phyloP scores from a whole-genome alignment of 2,113 vertebrate genomes.

The Sebastes fasciatus region DNA sequence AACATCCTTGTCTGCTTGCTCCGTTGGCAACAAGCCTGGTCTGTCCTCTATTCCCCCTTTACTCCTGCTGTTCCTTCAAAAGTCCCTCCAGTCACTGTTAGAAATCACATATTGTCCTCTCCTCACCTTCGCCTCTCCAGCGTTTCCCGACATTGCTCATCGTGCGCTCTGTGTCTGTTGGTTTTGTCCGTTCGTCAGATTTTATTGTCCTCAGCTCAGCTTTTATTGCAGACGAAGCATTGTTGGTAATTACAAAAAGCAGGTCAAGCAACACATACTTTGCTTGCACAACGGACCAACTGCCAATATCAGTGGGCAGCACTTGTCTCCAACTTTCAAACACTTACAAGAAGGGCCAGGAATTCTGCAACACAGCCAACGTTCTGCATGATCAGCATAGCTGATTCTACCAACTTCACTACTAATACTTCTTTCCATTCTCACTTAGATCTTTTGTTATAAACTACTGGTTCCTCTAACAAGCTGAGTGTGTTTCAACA shows the following conservation, averaged over 20 bases:
- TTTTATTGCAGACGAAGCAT: slow-evolving; percentile 38
- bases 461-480: too few species aligned
- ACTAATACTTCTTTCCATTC: not conserved
- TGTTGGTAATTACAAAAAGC: slow-evolving; percentile 45
- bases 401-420: not conserved
- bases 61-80: not conserved
- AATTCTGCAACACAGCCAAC: slow-evolving; percentile 40
- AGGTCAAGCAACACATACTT: slow-evolving; percentile 52
- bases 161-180: not conserved
- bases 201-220: slow-evolving; percentile 3
- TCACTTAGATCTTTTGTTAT: too few species aligned
- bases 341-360: slow-evolving; percentile 14
- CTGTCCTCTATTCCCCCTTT: not conserved
- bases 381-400: slow-evolving; percentile 9
- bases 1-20: slow-evolving; percentile 22
- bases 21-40: slow-evolving; percentile 19
- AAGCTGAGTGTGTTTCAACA: too few species aligned
- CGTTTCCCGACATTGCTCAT: not conserved
- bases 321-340: slow-evolving; percentile 50
- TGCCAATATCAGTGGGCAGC: slow-evolving; percentile 46
- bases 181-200: slow-evolving; percentile 15
- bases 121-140: not conserved
- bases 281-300: slow-evolving; percentile 21
- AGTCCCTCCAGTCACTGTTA: not conserved
- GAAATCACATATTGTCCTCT: not conserved